Base-by-base conservation (phyloP, 2,888 invertebrate genomes). In the Tortrix viridana region DNA sequence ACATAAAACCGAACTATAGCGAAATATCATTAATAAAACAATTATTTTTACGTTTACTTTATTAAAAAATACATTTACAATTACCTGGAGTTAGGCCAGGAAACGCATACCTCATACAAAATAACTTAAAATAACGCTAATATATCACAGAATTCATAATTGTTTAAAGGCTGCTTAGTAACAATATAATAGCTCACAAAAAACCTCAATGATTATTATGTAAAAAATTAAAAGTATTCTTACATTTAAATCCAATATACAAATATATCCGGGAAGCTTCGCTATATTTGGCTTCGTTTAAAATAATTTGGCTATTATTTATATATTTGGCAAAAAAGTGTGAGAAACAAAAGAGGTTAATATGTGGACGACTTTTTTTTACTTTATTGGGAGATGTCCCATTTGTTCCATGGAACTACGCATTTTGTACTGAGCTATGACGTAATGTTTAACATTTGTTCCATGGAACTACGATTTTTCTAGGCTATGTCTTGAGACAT, bases 51-150 rank as follows among this genome's bases (percentile, higher is more conserved):
- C n/a, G 22, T 71, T 75, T 60, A 65, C 71, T 83, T 83, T 83
- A 80, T 84, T 80, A 74, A 84, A 81, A 79, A 77, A 79, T 76
- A 82, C 70, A 74, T 58, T 77, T 70, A 72, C 65, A 68, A 68
- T 74, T 73, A 22, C 23, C 48, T 72, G 76, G 76, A 80, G 3
- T 3, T 12, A 20, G 47, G 16, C 53, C 60, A 60, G 53, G 20
- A 37, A n/a, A 65, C 57, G 46, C 58, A 66, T 62, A 26, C 20
- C 41, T 65, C 58, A 64, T 66, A 59, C 48, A 65, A 65, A 67
- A 61, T 55, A 64, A 64, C 63, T 56, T 63, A 63, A 65, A 59
- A 59, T 62, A 63, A 60, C 46, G 59, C 46, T 60, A 32, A 65
- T 47, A 55, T 65, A 60, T 60, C 55, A 65, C 60, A 60, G 63